Base-by-base conservation (phyloP, 2,888 invertebrate species). In the Acleris emargana region DNA sequence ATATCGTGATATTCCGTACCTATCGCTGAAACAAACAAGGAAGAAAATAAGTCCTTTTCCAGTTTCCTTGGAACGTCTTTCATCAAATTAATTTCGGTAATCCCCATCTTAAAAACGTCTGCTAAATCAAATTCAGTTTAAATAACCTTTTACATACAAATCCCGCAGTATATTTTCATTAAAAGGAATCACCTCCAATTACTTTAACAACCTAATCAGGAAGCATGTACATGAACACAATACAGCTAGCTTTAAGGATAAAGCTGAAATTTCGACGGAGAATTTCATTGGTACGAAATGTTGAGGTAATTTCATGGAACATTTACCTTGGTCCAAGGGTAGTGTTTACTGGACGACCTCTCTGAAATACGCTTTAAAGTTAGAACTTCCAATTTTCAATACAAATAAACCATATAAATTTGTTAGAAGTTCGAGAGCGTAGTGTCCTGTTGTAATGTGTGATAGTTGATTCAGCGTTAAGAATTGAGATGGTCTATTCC, bases 241-340 rank as follows among this genome's bases (percentile, higher is more conserved):
- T 25, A 49, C 22, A 49, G 28, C 49, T 32, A 45, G 58, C 50
- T 66, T 51, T 60, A 51, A 58, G 77, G 76, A 82, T 83, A 83
- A 79, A 73, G 76, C 75, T 69, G 75, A 76, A 82, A 81, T 82
- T 83, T 67, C 83, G 81, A 77, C 76, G 75, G 73, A 77, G 78
- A 79, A 81, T 81, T 82, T 83, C 78, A 81, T 80, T 79, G 82
- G 80, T 79, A 77, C 82, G 82, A 86, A 86, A 85, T 78, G 82
- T 82, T 81, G 79, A 82, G 82, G 86, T 87, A 87, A 88, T 88
- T 88, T 87, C 86, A 88, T 85, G 88, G 86, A 80, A 86, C 87
- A 87, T 88, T 88, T 84, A 83, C 83, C 76, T 76, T 79, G 72
- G 82, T 79, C 80, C 83, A 81, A 79, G 82, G 83, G 81, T 82